A percentile compares a stretch with the other conserved stretches of the same genome.
Evolutionary conservation across 2,888 invertebrate genomes (phyloP).

Genomic region (Zygothrica quintamaculata): DNA sequence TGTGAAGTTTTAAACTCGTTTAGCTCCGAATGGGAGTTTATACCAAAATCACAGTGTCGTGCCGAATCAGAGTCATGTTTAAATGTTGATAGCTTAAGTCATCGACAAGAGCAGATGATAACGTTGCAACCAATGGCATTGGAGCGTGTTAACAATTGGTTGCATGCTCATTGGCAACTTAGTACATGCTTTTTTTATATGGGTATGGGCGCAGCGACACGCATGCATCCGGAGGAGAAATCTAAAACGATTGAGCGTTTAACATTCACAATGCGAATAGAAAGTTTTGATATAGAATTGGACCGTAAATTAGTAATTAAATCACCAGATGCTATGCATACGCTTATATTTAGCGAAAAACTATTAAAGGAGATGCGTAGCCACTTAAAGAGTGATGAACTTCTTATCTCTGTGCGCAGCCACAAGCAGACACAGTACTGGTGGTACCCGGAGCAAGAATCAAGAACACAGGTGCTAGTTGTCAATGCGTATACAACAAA

Average conservation of each 20-base stretch:
- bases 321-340: constrained; percentile 47
- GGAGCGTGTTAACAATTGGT: constrained; percentile 51
- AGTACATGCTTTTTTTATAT: constrained; percentile 47
- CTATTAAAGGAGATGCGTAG: constrained; percentile 40
- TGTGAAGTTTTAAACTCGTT: constrained; percentile 43
- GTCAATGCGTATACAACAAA: constrained; percentile 42
- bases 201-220: constrained; percentile 41
- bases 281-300: constrained; percentile 48
- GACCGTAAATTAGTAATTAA: constrained; percentile 26
- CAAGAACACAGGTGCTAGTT: constrained; percentile 46
- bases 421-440: constrained; percentile 50
- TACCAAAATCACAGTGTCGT: constrained; percentile 51
- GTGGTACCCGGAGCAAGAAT: constrained; percentile 57
- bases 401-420: constrained; percentile 45
- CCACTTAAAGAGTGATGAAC: constrained; percentile 28
- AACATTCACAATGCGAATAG: constrained; percentile 39
- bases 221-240: constrained; percentile 32
- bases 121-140: constrained; percentile 29
- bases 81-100: constrained; percentile 45
- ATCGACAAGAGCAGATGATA: constrained; percentile 44
- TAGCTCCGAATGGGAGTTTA: constrained; percentile 50
- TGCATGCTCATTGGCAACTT: constrained; percentile 47
- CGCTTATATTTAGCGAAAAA: constrained; percentile 34
- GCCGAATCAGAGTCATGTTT: constrained; percentile 51
- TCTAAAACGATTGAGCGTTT: constrained; percentile 13